Evolutionary conservation across 92 coral and sea anemone species (phyloP), one percentile per base, ranked within the genome.

Genomic region (Muricea muricata): DNA sequence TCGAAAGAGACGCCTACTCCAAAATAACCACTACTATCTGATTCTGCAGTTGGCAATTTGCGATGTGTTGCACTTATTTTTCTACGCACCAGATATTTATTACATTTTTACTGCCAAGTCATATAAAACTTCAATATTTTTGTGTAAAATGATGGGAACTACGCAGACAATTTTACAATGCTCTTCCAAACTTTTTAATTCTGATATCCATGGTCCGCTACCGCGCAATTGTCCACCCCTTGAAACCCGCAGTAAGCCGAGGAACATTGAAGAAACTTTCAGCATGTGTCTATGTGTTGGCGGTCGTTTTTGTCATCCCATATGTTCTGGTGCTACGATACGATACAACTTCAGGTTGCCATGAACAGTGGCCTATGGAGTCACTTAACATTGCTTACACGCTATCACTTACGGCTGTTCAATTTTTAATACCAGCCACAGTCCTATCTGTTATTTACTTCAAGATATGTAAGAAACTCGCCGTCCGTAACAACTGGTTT

Each of bases 201-300:
- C 2, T 61, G 11, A 61, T 61, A n/a, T 25, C 32, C 31, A 31
- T 25, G 2, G 1, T 2, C 25, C 69, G 69, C 35, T 61, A 61
- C 35, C 69, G 69, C 31, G 69, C 69, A 61, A 31, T 61, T 61
- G 69, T 24, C 7, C 32, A 24, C 1, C 69, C 69, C n/a, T 61
- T 61, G 5, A 61, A 61, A 20, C 32, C 69, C 3, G 69, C 20
- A 1, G 30, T 12, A 24, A 31, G 32, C 1, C 69, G 69, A 1
- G 6, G 5, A 25, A 61, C 31, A 61, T 4, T 25, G 13, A 15
- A 31, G 3, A 61, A n/a, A 25, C 31, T 61, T 61, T 25, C 35
- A 20, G 20, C 32, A 7, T 12, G 4, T 61, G 69, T 31, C 14
- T 61, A 61, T 32, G 15, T 61, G 8, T 24, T 61, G 31, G 69